These are phyloP conservation scores for Hydropsyche tenuis DNA, from an alignment of 1,140 invertebrate genomes.

Conservation along the genomic window DNA sequence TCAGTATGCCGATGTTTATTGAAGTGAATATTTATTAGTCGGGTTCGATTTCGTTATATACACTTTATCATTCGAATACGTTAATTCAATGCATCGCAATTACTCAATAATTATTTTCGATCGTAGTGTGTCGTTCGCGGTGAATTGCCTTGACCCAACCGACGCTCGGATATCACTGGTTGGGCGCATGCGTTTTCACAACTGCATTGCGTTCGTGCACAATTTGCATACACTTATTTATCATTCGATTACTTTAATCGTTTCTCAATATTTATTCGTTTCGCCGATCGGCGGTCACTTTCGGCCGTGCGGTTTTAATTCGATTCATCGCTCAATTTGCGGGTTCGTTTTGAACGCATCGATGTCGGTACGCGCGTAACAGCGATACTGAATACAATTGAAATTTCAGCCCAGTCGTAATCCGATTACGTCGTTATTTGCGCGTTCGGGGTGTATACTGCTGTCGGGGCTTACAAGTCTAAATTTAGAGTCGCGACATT, in stretches of 20 bases:
- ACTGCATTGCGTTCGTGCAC: neutral
- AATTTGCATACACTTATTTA: no score
- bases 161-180: neutral
- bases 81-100: neutral
- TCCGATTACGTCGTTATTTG: slow-evolving; percentile 6
- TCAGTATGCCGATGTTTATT: no score
- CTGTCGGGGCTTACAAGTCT: neutral
- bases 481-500: slow-evolving; percentile 3
- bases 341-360: neutral
- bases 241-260: no score
- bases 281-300: no score
- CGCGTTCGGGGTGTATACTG: neutral
- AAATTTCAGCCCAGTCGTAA: neutral
- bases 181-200: neutral
- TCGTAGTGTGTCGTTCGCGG: neutral
- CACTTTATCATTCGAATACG: neutral
- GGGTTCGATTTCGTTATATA: no score
- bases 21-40: no score
- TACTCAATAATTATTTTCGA: slow-evolving; percentile 6
- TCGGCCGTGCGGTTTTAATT: neutral
- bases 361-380: neutral
- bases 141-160: neutral
- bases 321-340: neutral
- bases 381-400: neutral
- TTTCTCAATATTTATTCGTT: no score